Percentiles rank a stretch among this genome's conserved stretches.
phyloP scores from a whole-genome alignment of 64 coral and sea anemone genomes.

The Orbicella faveolata region DNA sequence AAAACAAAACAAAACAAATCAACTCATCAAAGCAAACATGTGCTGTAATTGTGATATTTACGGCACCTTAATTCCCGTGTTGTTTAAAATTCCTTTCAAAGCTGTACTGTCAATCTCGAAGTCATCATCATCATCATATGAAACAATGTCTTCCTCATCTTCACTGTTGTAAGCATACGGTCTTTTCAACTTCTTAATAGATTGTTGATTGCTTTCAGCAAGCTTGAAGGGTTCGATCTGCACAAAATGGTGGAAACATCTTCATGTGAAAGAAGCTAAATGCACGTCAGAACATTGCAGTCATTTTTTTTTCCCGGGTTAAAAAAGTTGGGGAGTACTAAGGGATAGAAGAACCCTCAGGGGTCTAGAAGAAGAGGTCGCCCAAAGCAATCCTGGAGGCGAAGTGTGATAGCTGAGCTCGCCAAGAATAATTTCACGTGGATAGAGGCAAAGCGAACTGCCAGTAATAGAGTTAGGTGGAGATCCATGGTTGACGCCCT shows the following conservation, averaged over 20 bases:
- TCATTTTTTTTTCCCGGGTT: too few relatives aligned
- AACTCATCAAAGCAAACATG: background rate
- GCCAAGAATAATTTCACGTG: too few relatives aligned
- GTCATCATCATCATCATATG: slow-evolving; percentile 35
- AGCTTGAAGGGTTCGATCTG: slow-evolving; percentile 68
- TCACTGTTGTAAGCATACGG: slow-evolving; percentile 56
- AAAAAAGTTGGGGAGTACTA: too few relatives aligned
- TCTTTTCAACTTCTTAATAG: background rate
- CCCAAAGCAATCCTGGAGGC: too few relatives aligned
- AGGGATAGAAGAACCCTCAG: too few relatives aligned
- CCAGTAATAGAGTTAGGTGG: too few relatives aligned
- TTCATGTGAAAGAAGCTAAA: too few relatives aligned
- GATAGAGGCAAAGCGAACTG: too few relatives aligned
- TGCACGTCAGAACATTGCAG: too few relatives aligned
- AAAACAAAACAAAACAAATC: background rate
- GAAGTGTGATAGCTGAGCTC: too few relatives aligned
- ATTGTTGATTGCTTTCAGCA: slow-evolving; percentile 18
- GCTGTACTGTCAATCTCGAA: slow-evolving; percentile 82
- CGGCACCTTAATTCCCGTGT: slow-evolving; percentile 87
- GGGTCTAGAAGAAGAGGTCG: too few relatives aligned
- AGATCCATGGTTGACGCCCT: too few relatives aligned
- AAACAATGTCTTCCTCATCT: slow-evolving; percentile 23
- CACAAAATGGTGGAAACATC: background rate
- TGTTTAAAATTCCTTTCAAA: slow-evolving; percentile 72
- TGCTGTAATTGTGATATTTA: background rate